Evolutionary conservation across 2,888 invertebrate genomes (phyloP).

Genomic region (Microctonus aethiopoides): DNA sequence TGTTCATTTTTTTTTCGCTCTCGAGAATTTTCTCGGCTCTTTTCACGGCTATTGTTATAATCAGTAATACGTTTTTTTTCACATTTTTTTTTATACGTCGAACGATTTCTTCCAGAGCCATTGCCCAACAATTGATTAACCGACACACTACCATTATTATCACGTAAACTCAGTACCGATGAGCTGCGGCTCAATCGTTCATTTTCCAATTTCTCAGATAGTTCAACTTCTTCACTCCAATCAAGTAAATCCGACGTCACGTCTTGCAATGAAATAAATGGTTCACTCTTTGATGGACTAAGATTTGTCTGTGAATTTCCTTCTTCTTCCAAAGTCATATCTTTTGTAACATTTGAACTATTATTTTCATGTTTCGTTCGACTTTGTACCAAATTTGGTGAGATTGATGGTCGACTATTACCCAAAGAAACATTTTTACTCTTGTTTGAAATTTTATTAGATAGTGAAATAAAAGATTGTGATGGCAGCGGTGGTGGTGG

Average conservation of each 20-base stretch:
- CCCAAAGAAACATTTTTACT: background rate
- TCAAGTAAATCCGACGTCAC: conserved; percentile 58
- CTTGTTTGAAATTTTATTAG: conserved; percentile 45
- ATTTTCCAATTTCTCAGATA: conserved; percentile 67
- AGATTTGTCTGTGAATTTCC: conserved; percentile 44
- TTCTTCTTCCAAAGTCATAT: conserved; percentile 40
- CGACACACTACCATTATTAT: conserved; percentile 44
- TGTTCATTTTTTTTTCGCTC: conserved; percentile 64
- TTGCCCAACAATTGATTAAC: too few relatives aligned
- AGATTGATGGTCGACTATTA: conserved; percentile 22
- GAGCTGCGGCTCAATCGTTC: conserved; percentile 70
- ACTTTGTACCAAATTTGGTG: conserved; percentile 28
- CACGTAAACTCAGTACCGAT: conserved; percentile 69
- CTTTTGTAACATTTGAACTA: conserved; percentile 47
- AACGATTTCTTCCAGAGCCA: conserved; percentile 52
- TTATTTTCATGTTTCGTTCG: conserved; percentile 48
- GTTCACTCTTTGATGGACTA: conserved; percentile 51
- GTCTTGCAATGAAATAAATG: conserved; percentile 36
- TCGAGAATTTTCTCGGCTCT: conserved; percentile 56
- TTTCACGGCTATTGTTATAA: conserved; percentile 65
- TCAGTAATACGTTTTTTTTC: conserved; percentile 66
- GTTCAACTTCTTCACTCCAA: conserved; percentile 74
- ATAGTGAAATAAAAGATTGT: conserved; percentile 52
- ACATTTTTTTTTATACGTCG: conserved; percentile 67
- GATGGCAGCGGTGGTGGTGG: conserved; percentile 56